Evolutionary conservation across 2,888 invertebrate genomes (phyloP).

Genomic region (Caenorhabditis japonica): DNA sequence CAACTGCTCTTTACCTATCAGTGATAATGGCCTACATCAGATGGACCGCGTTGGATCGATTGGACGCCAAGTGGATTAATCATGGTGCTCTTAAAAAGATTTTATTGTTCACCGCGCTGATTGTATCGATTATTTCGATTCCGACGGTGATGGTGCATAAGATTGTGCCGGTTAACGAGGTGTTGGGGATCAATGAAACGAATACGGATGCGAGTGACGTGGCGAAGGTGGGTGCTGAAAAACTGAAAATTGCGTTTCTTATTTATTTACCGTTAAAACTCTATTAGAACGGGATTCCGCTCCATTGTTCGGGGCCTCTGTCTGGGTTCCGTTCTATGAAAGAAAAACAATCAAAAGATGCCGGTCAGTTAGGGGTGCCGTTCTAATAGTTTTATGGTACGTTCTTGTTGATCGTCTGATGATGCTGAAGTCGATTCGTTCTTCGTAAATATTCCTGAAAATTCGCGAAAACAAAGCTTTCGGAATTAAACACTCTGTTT

Average conservation of each 20-base stretch:
- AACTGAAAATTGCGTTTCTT: neutral
- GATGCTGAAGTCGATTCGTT: too few relatives aligned
- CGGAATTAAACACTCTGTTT: too few relatives aligned
- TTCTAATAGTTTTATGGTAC: too few relatives aligned
- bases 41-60: slow-evolving; percentile 66
- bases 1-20: slow-evolving; percentile 72
- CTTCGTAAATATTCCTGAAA: too few relatives aligned
- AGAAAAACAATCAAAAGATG: too few relatives aligned
- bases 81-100: slow-evolving; percentile 66
- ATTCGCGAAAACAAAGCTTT: too few relatives aligned
- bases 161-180: slow-evolving; percentile 66
- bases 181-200: slow-evolving; percentile 43
- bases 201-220: slow-evolving; percentile 33
- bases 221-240: slow-evolving; percentile 5
- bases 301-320: too few relatives aligned
- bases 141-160: slow-evolving; percentile 75
- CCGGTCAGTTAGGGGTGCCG: too few relatives aligned
- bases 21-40: slow-evolving; percentile 74
- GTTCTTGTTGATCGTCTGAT: too few relatives aligned
- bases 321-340: too few relatives aligned
- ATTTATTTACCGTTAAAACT: too few relatives aligned
- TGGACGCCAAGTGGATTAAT: slow-evolving; percentile 70
- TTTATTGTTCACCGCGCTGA: slow-evolving; percentile 66
- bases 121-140: slow-evolving; percentile 70
- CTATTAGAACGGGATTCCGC: too few relatives aligned